Evolutionary conservation across 2,888 invertebrate genomes (phyloP).

Genomic region (Empis stercorea): DNA sequence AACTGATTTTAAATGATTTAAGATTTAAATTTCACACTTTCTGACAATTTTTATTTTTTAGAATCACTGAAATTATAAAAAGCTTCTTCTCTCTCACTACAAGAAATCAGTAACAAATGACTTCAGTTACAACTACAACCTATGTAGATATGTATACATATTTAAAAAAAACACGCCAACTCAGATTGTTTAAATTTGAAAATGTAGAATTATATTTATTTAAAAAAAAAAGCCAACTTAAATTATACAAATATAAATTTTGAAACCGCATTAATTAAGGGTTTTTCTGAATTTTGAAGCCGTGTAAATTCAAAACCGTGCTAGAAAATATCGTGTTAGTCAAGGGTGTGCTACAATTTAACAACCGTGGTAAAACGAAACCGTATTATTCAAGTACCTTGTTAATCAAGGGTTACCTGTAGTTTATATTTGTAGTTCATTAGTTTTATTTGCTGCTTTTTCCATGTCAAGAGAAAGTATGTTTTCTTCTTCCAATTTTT

Average conservation of each 20-base stretch:
- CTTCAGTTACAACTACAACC: too few species aligned
- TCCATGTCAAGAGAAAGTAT: too few species aligned
- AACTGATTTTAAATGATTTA: background rate
- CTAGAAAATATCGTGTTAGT: background rate
- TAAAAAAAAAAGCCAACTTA: background rate
- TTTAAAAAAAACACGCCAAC: background rate
- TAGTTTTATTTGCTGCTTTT: too few species aligned
- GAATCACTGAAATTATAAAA: background rate
- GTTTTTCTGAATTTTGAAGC: background rate
- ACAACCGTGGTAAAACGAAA: background rate
- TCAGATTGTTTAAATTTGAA: background rate
- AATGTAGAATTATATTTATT: background rate
- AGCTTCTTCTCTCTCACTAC: background rate
- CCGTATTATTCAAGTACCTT: background rate
- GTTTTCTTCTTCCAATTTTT: too few species aligned
- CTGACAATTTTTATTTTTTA: background rate
- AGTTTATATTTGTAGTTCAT: too few species aligned
- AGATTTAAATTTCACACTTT: background rate
- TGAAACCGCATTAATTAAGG: background rate
- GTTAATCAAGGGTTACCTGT: background rate
- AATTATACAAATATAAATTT: background rate
- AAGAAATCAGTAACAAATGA: background rate
- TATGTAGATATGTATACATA: too few species aligned
- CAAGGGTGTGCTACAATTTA: background rate
- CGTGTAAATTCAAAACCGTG: background rate